phyloP scores from a whole-genome alignment of 1,140 invertebrate genomes.

The Tribolium madens region DNA sequence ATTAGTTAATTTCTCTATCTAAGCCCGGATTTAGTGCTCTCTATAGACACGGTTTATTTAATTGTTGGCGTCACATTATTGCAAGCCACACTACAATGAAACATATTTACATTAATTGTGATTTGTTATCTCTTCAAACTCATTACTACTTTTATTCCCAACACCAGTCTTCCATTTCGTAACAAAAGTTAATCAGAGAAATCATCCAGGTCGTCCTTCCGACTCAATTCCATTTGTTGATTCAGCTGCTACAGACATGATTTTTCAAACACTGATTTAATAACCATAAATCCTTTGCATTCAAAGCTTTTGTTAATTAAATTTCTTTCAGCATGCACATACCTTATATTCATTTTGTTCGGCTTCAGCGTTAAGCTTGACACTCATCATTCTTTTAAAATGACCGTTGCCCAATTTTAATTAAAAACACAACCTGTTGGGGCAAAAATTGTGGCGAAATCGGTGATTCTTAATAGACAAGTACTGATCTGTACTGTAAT shows the following conservation, averaged over 20 bases:
- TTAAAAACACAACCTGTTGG: background rate
- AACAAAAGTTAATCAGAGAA: background rate
- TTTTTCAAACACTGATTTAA: constrained; percentile 4
- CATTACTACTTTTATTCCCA: background rate
- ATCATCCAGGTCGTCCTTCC: background rate
- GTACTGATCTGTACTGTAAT: background rate
- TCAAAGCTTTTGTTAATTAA: background rate
- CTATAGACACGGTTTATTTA: background rate
- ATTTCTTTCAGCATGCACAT: background rate
- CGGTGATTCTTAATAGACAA: background rate
- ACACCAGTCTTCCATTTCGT: background rate
- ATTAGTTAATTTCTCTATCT: constrained; percentile 3
- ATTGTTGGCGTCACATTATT: background rate
- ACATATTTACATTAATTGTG: background rate
- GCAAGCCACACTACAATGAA: background rate
- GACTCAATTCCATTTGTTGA: constrained; percentile 7
- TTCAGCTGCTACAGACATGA: background rate
- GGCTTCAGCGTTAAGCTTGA: background rate
- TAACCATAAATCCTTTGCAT: constrained; percentile 1
- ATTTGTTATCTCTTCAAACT: background rate
- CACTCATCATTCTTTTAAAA: background rate
- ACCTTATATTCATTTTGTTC: background rate
- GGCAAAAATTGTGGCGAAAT: background rate
- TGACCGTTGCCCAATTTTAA: background rate
- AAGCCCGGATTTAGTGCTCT: background rate